These are phyloP conservation scores for Orestias chungarensis DNA, from an alignment of 2,797 vertebrate species.

Conservation along the genomic window DNA sequence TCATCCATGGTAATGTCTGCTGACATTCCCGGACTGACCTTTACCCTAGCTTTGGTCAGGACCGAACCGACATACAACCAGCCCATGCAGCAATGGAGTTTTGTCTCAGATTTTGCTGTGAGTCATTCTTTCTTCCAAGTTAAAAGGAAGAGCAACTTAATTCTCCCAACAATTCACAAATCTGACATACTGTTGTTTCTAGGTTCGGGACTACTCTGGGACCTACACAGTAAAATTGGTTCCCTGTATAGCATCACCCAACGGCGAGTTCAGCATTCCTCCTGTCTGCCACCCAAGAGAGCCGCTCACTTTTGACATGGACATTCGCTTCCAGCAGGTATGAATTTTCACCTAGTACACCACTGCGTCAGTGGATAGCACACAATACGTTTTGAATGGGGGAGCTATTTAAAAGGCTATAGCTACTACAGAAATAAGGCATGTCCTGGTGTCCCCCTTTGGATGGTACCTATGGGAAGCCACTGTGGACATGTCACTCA, in stretches of 20 bases:
- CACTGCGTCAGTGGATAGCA: neutral
- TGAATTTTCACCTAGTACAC: constrained; percentile 12
- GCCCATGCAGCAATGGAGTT: constrained; percentile 88
- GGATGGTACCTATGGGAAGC: too few species aligned
- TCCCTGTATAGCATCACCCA: constrained; percentile 83
- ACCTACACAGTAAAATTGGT: constrained; percentile 85
- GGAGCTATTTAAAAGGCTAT: too few species aligned
- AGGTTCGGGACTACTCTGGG: constrained; percentile 88
- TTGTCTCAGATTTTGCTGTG: constrained; percentile 86
- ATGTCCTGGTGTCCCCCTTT: too few species aligned
- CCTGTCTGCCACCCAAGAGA: constrained; percentile 84
- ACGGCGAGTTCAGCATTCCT: constrained; percentile 83
- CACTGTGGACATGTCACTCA: too few species aligned
- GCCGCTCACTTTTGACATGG: constrained; percentile 84
- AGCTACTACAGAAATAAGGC: too few species aligned
- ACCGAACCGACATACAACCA: constrained; percentile 86
- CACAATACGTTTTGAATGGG: neutral
- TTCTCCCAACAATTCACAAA: neutral
- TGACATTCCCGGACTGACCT: constrained; percentile 83
- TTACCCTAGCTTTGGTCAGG: constrained; percentile 81
- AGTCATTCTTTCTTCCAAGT: constrained; percentile 44
- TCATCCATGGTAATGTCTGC: constrained; percentile 85
- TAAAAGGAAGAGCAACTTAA: neutral
- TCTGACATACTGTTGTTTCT: constrained; percentile 18
- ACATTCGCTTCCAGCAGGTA: constrained; percentile 90